These are phyloP conservation scores for Paratilapia polleni DNA, from an alignment of 2,113 vertebrate species.

Conservation along the genomic window DNA sequence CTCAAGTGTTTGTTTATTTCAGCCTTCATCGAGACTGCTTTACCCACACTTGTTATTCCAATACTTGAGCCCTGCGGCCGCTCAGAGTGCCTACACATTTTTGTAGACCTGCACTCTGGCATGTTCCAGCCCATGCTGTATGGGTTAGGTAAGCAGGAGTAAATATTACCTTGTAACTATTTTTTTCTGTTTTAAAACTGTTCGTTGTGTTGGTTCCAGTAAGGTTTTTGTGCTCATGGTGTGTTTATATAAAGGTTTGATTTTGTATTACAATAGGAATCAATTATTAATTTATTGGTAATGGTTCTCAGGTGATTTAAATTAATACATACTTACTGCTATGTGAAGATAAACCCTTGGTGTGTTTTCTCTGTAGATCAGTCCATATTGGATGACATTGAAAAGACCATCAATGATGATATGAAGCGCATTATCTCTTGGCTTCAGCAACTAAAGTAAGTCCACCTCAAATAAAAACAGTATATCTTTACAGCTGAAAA, in stretches of 20 bases:
- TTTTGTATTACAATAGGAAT: not conserved
- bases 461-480: conserved; percentile 18
- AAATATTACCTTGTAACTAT: not conserved
- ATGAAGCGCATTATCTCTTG: conserved; percentile 95
- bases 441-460: conserved; percentile 96
- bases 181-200: not conserved
- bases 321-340: not conserved
- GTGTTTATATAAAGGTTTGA: not conserved
- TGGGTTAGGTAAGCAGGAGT: conserved; percentile 88
- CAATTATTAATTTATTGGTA: not conserved
- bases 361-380: conserved; percentile 84
- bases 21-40: conserved; percentile 96
- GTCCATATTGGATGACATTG: conserved; percentile 91
- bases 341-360: not conserved
- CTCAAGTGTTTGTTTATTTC: conserved; percentile 30
- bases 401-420: conserved; percentile 96
- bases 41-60: conserved; percentile 94
- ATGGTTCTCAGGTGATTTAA: not conserved
- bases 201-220: not conserved
- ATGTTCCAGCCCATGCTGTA: conserved; percentile 98
- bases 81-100: conserved; percentile 97
- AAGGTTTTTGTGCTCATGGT: not conserved
- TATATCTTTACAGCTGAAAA: not conserved
- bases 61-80: conserved; percentile 96
- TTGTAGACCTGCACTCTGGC: conserved; percentile 98